These are phyloP conservation scores for Hyphantria cunea DNA, from an alignment of 1,140 invertebrate species.

Conservation along the genomic window DNA sequence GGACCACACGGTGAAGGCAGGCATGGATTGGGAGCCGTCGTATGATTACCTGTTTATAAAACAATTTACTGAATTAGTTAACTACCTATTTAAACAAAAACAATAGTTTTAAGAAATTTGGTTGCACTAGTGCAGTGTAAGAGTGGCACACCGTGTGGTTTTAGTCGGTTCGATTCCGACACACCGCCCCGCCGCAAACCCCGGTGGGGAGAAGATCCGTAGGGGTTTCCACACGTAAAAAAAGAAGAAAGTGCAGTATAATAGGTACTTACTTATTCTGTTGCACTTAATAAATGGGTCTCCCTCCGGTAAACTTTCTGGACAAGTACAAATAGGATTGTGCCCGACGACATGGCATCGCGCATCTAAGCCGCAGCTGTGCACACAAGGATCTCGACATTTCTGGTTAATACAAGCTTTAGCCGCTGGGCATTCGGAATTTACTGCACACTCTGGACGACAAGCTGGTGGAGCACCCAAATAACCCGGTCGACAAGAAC, in stretches of 20 bases:
- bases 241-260: too few relatives aligned
- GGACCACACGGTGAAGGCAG: constrained; percentile 91
- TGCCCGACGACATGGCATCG: constrained; percentile 91
- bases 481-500: constrained; percentile 89
- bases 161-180: too few relatives aligned
- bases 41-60: constrained; percentile 38
- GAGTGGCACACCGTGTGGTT: too few relatives aligned
- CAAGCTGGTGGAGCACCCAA: constrained; percentile 89
- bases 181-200: too few relatives aligned
- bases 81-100: too few relatives aligned
- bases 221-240: too few relatives aligned
- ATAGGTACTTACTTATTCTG: constrained; percentile 86
- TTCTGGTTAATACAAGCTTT: constrained; percentile 91
- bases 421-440: constrained; percentile 88
- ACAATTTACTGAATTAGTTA: too few relatives aligned
- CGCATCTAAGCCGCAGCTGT: constrained; percentile 90
- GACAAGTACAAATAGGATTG: constrained; percentile 92
- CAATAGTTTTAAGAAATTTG: too few relatives aligned
- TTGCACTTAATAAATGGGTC: constrained; percentile 91
- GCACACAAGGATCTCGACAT: constrained; percentile 91
- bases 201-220: too few relatives aligned
- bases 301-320: constrained; percentile 86
- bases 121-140: too few relatives aligned
- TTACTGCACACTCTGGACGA: constrained; percentile 90
- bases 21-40: constrained; percentile 84